Percentiles rank a stretch among this genome's conserved stretches.
phyloP scores from a whole-genome alignment of 2,888 invertebrate species.

The Molanna angustata region DNA sequence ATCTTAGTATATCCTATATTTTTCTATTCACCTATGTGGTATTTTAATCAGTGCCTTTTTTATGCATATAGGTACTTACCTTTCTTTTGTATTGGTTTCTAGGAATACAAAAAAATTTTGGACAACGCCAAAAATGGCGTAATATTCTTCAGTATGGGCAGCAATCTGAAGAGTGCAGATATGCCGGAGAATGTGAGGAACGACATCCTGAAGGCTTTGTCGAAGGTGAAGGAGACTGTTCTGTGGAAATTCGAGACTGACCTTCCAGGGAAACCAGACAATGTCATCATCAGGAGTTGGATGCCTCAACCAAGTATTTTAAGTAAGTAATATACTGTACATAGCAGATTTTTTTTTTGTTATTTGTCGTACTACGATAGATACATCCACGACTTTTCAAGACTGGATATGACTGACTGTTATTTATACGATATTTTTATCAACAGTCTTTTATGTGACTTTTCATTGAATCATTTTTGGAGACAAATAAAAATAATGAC shows the following conservation, averaged over 20 bases:
- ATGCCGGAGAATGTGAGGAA: constrained; percentile 41
- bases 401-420: no score
- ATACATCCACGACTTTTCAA: no score
- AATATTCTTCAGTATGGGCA: constrained; percentile 53
- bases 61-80: neutral
- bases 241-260: constrained; percentile 48
- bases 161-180: constrained; percentile 42
- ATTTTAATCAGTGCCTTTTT: neutral
- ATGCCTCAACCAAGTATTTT: constrained; percentile 46
- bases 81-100: neutral
- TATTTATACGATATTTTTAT: no score
- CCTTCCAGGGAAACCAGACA: constrained; percentile 41
- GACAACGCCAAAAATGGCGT: constrained; percentile 47
- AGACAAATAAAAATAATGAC: no score
- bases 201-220: constrained; percentile 43
- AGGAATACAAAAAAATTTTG: constrained; percentile 46
- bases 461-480: no score
- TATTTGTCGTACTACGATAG: no score
- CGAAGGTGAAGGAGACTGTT: constrained; percentile 47
- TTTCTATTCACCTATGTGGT: neutral
- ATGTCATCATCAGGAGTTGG: constrained; percentile 48
- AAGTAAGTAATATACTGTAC: constrained; percentile 39
- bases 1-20: no score
- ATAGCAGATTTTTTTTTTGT: no score
- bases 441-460: no score